Base-by-base conservation (phyloP, 2,797 vertebrate genomes). In the Chanos chanos region DNA sequence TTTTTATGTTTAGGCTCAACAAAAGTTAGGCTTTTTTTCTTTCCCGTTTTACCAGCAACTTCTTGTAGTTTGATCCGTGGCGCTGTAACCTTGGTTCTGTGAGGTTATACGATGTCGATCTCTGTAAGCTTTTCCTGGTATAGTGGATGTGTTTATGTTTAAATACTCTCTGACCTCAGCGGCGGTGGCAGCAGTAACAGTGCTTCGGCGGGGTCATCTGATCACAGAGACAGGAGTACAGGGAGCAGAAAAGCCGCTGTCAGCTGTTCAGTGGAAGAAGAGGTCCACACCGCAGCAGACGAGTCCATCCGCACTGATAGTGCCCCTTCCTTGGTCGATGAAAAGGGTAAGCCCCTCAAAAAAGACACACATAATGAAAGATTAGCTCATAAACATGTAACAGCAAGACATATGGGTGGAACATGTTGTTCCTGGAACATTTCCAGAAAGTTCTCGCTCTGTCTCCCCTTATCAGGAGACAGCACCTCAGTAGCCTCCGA, bases 311-410 rank as follows among this genome's bases (percentile, higher is more conserved):
- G 71, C 3, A 94, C 91, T 33, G 89, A 92, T 59, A 91, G 89
- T 49, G 52, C 92, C 41, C 81, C 83, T 0, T 93, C 92, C 4
- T 72, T 89, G 28, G 77, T 84, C 4, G 92, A 95, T 31, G 93
- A 95, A 41, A 95, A 94, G 92, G 95, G 95, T 98, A 81, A 49
- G 3, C n/a, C n/a, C n/a, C n/a, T n/a, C n/a, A n/a, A n/a, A n/a
- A n/a, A n/a, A n/a, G n/a, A n/a, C n/a, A n/a, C n/a, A n/a, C n/a
- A n/a, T n/a, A n/a, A n/a, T n/a, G n/a, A n/a, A n/a, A n/a, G n/a
- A n/a, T n/a, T n/a, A n/a, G n/a, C n/a, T n/a, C n/a, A n/a, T n/a
- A n/a, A n/a, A n/a, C n/a, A n/a, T n/a, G n/a, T n/a, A n/a, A n/a
- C n/a, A n/a, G n/a, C n/a, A n/a, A n/a, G n/a, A n/a, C n/a, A n/a